Conservation (phyloP, 1,140 invertebrate species). For the Sycophaga agraensis region DNA sequence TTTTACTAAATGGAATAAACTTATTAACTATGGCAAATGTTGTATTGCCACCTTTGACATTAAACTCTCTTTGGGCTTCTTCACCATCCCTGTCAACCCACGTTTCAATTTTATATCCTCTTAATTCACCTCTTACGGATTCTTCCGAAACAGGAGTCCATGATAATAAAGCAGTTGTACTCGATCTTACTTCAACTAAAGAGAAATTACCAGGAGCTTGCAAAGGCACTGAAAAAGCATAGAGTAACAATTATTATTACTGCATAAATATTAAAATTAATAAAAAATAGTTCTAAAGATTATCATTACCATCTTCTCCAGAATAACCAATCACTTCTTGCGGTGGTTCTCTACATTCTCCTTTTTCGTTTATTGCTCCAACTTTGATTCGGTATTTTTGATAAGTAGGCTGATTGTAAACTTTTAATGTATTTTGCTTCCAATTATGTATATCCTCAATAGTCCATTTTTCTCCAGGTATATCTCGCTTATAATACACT, state of each 20-base stretch:
- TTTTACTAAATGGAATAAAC: conserved; percentile 86
- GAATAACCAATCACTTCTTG: conserved; percentile 87
- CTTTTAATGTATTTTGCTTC: conserved; percentile 65
- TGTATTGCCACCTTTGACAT: conserved; percentile 72
- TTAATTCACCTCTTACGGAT: conserved; percentile 86
- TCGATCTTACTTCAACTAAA: conserved; percentile 69
- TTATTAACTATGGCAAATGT: conserved; percentile 77
- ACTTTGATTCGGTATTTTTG: conserved; percentile 90
- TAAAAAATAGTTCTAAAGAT: no score
- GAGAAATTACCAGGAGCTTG: conserved; percentile 85
- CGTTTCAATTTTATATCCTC: conserved; percentile 93
- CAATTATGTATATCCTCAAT: conserved; percentile 76
- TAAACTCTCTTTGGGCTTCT: conserved; percentile 74
- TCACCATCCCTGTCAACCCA: conserved; percentile 85
- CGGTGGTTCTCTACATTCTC: conserved; percentile 82
- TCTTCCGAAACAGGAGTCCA: conserved; percentile 80
- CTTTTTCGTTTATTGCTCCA: conserved; percentile 85
- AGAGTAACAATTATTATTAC: not conserved
- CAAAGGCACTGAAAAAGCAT: conserved; percentile 64
- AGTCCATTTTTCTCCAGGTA: conserved; percentile 72
- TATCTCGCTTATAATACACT: conserved; percentile 83
- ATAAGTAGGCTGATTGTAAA: conserved; percentile 89
- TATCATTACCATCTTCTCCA: conserved; percentile 83
- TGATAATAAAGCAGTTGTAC: conserved; percentile 76
- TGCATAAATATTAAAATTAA: not conserved